Conservation (phyloP, 2,113 vertebrate genomes). For the Takifugu bimaculatus region DNA sequence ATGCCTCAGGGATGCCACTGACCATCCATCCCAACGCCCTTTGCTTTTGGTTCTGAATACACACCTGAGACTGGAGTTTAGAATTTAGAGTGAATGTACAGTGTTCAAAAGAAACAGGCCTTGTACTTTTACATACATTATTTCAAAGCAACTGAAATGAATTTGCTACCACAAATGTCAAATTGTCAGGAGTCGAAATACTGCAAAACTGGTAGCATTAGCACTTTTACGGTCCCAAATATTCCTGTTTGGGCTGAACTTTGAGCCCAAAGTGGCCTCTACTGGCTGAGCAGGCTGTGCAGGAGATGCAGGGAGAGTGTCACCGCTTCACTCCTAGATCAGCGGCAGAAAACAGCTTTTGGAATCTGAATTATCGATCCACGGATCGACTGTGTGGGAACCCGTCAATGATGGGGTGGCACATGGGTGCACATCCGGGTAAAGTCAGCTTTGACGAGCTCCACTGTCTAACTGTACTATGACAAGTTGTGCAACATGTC, state of each 20-base stretch:
- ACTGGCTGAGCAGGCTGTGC: constrained; percentile 10
- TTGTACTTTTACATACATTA: too few relatives aligned
- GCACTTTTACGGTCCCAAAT: constrained; percentile 24
- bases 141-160: too few relatives aligned
- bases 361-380: constrained; percentile 58
- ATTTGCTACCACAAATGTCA: too few relatives aligned
- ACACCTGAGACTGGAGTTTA: too few relatives aligned
- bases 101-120: too few relatives aligned
- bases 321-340: constrained; percentile 28
- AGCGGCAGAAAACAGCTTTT: constrained; percentile 32
- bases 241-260: too few relatives aligned
- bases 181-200: too few relatives aligned
- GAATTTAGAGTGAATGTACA: too few relatives aligned
- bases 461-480: constrained; percentile 9
- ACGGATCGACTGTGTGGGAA: constrained; percentile 54
- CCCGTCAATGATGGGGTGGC: constrained; percentile 46
- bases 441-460: constrained; percentile 22
- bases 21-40: too few relatives aligned
- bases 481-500: not conserved
- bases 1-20: too few relatives aligned
- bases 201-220: too few relatives aligned
- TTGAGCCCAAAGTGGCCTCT: constrained; percentile 6
- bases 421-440: constrained; percentile 27
- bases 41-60: too few relatives aligned
- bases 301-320: constrained; percentile 16